Conservation (phyloP, 2,113 vertebrate species). For the Corythornis cristatus region DNA sequence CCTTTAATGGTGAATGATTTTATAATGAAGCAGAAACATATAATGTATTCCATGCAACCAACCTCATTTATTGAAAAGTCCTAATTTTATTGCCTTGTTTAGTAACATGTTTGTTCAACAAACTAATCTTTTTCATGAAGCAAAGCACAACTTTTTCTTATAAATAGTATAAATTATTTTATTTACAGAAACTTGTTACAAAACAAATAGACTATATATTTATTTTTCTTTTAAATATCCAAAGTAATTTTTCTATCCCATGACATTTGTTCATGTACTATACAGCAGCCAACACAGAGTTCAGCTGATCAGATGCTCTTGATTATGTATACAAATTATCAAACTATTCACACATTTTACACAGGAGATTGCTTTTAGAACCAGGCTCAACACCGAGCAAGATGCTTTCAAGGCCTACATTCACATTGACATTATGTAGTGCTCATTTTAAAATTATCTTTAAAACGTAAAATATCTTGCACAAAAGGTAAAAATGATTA, state of each 20-base stretch:
- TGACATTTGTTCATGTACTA: slow-evolving; percentile 99
- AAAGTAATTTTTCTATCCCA: slow-evolving; percentile 96
- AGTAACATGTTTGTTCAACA: slow-evolving; percentile 82
- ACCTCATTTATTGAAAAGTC: slow-evolving; percentile 80
- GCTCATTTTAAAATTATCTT: slow-evolving; percentile 77
- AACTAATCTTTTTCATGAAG: slow-evolving; percentile 81
- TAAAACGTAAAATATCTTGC: slow-evolving; percentile 75
- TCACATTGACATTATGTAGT: slow-evolving; percentile 94
- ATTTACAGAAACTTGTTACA: slow-evolving; percentile 99
- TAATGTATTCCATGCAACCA: slow-evolving; percentile 75
- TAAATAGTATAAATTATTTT: slow-evolving; percentile 99
- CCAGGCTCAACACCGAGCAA: slow-evolving; percentile 81
- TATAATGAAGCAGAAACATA: slow-evolving; percentile 74
- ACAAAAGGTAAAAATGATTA: slow-evolving; percentile 76
- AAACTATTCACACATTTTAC: slow-evolving; percentile 93
- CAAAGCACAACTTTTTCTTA: slow-evolving; percentile 92
- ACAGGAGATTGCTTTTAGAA: slow-evolving; percentile 89
- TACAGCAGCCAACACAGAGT: slow-evolving; percentile 99
- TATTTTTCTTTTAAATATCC: slow-evolving; percentile 99
- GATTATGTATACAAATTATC: slow-evolving; percentile 91
- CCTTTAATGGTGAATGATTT: slow-evolving; percentile 52
- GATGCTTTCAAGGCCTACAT: slow-evolving; percentile 85
- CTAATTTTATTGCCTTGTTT: slow-evolving; percentile 81
- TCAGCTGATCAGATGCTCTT: slow-evolving; percentile 96
- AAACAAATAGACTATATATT: slow-evolving; percentile 99